Conservation (phyloP, 1,140 invertebrate genomes). For the Dryas iulia region DNA sequence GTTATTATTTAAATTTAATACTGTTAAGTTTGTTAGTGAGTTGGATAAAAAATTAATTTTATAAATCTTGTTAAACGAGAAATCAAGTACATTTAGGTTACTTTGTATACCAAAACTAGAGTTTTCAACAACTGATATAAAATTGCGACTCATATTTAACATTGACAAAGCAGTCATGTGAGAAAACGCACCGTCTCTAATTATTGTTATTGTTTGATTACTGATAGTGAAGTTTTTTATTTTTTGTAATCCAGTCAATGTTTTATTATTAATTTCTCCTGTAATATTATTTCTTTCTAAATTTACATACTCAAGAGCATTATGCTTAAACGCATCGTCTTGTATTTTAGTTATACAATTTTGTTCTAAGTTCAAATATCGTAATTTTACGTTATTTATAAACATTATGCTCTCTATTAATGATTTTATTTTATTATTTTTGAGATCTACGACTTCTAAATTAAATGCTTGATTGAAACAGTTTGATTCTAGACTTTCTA, state of each 20-base stretch:
- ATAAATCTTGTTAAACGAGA: conserved; percentile 53
- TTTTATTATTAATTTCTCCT: conserved; percentile 41
- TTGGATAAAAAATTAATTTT: conserved; percentile 47
- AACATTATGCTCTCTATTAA: conserved; percentile 50
- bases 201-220: conserved; percentile 46
- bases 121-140: conserved; percentile 42
- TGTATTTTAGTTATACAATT: conserved; percentile 51
- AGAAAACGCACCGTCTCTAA: conserved; percentile 49
- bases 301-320: conserved; percentile 45
- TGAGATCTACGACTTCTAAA: conserved; percentile 52
- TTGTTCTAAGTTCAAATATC: conserved; percentile 51
- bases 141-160: conserved; percentile 58
- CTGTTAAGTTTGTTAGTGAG: conserved; percentile 44
- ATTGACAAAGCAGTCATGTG: conserved; percentile 35
- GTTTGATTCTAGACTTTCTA: conserved; percentile 51
- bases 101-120: conserved; percentile 39
- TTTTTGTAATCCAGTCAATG: conserved; percentile 46
- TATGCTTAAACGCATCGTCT: conserved; percentile 52
- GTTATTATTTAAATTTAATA: conserved; percentile 54
- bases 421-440: conserved; percentile 50
- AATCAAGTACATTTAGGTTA: conserved; percentile 44
- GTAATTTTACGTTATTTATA: conserved; percentile 45
- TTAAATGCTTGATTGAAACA: conserved; percentile 53
- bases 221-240: conserved; percentile 45
- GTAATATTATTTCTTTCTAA: conserved; percentile 52